A percentile compares a stretch with the other conserved stretches of the same genome.
These are phyloP conservation scores for Theristicus caerulescens DNA, from an alignment of 2,113 vertebrate genomes.

Conservation along the genomic window DNA sequence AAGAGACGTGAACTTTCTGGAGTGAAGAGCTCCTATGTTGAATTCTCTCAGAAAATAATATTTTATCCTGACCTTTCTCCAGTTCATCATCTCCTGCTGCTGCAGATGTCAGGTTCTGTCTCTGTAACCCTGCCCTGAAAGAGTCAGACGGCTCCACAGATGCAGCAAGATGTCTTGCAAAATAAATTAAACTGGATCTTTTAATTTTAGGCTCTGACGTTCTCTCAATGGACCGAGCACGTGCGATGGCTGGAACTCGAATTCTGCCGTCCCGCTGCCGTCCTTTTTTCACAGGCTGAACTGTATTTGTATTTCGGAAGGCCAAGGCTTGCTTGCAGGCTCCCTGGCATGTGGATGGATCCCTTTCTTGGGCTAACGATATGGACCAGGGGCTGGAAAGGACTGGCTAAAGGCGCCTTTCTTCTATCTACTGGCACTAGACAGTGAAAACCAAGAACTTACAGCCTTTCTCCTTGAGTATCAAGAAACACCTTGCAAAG, in stretches of 20 bases:
- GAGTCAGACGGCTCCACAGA: not conserved
- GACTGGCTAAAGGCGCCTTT: not conserved
- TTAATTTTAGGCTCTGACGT: not conserved
- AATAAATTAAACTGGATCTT: not conserved
- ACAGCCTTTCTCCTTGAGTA: not conserved
- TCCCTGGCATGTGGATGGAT: not conserved
- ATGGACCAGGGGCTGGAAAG: not conserved
- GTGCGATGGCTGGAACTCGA: not conserved
- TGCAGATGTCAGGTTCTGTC: conserved; percentile 34
- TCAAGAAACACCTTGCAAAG: not conserved
- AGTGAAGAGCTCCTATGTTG: not conserved
- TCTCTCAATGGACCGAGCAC: not conserved
- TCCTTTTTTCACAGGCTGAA: not conserved
- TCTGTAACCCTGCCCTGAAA: not conserved
- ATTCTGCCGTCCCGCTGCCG: accelerated
- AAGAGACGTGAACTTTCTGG: not conserved
- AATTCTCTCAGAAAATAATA: not conserved
- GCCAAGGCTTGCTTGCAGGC: not conserved
- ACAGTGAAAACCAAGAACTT: not conserved
- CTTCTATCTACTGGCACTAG: not conserved
- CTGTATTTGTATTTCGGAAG: not conserved
- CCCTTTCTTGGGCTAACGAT: not conserved
- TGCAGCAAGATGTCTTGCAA: not conserved
- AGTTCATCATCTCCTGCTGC: not conserved
- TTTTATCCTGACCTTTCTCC: conserved; percentile 19